Base-by-base conservation (phyloP, 2,113 vertebrate genomes). In the Gambusia affinis region DNA sequence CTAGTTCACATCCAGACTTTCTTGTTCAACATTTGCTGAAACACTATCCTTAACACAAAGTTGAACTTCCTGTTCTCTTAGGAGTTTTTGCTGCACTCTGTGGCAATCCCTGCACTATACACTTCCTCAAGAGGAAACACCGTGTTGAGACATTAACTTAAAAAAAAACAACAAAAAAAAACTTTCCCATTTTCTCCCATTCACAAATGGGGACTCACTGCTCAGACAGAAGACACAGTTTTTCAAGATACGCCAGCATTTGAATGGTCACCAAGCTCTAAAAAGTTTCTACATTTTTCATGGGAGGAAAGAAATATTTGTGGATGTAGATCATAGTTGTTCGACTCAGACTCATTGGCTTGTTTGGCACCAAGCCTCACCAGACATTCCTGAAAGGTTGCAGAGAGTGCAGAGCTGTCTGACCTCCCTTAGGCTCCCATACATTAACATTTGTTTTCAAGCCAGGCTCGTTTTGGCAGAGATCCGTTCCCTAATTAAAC, bases 361-460 rank as follows among this genome's bases (percentile, higher is more conserved):
- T 57, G 29, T 78, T 84, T 85, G 88, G 80, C 83, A 71, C 35
- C 29, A 63, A 75, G 64, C 67, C 69, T 68, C 35, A 71, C 74
- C 70, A 75, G 73, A 75, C 83, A 89, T 90, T 91, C 85, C 87
- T 81, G 67, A 80, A 80, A 86, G 77, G 61, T 66, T 73, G 70
- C 81, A 60, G 62, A 76, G 71, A 73, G 70, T 75, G 47, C 28
- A 8, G 62, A 61, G 37, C 71, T 81, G 73, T 62, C 60, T 81
- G 74, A 81, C 74, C 73, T 79, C 70, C 62, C 67, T 61, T 39
- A 86, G 78, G 79, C 89, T 92, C 89, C 80, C 85, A 87, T 84
- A 82, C 73, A 81, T 82, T 87, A 78, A 81, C 17, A 35, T 86
- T 90, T 87, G 84, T 87, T 83, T 86, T 84, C 74, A 60, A 74